These are phyloP conservation scores for Drosophila maculinotata DNA, from an alignment of 2,888 invertebrate species.

Conservation along the genomic window DNA sequence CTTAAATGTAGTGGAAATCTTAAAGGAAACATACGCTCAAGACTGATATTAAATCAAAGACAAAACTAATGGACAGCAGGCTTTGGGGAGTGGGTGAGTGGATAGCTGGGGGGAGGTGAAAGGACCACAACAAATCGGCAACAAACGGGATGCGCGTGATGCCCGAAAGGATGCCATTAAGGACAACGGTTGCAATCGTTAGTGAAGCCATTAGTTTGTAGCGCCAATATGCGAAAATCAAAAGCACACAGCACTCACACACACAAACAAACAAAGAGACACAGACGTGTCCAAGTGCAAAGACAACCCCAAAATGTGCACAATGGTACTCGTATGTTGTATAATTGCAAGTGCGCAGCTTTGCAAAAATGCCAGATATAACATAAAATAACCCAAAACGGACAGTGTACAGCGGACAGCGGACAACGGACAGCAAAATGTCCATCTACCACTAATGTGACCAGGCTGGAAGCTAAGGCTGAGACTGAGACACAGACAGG, in stretches of 20 bases:
- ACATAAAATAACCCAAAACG: conserved; percentile 69
- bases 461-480: conserved; percentile 41
- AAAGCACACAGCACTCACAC: conserved; percentile 33
- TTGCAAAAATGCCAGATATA: conserved; percentile 66
- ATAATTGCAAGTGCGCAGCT: conserved; percentile 73
- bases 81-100: background rate
- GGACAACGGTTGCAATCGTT: conserved; percentile 77
- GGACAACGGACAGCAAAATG: conserved; percentile 52
- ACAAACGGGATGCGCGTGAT: conserved; percentile 66
- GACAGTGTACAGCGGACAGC: conserved; percentile 35
- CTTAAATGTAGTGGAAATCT: conserved; percentile 25
- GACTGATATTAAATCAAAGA: conserved; percentile 40
- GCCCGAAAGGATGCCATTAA: conserved; percentile 72
- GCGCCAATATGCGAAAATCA: conserved; percentile 71
- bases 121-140: conserved; percentile 49
- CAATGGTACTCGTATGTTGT: conserved; percentile 41
- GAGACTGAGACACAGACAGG: conserved; percentile 31
- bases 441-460: conserved; percentile 77
- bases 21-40: conserved; percentile 11
- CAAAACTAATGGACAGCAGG: conserved; percentile 22
- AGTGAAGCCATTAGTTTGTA: conserved; percentile 76
- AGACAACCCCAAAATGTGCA: conserved; percentile 35
- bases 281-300: conserved; percentile 22
- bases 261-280: conserved; percentile 15
- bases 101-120: conserved; percentile 1